A percentile compares a stretch with the other conserved stretches of the same genome.
These are phyloP conservation scores for Gymnopithys bicolor DNA, from an alignment of 2,797 vertebrate genomes.

Conservation along the genomic window DNA sequence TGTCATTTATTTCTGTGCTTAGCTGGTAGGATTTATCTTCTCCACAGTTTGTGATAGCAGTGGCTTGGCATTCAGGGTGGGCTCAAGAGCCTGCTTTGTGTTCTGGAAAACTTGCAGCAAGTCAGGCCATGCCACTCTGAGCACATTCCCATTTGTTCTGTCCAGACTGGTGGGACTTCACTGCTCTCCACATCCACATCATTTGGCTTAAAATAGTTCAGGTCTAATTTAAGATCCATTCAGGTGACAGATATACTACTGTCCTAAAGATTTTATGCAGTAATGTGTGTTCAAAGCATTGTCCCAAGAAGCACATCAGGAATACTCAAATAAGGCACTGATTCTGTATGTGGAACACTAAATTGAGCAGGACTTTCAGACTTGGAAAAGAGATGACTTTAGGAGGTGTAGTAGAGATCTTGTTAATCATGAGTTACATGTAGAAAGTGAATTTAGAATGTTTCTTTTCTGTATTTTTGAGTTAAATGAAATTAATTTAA, in stretches of 20 bases:
- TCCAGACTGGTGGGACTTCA: neutral
- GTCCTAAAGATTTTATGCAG: neutral
- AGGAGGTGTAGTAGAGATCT: neutral
- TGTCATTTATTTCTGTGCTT: neutral
- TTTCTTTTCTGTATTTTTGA: neutral
- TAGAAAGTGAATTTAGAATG: neutral
- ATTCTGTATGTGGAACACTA: neutral
- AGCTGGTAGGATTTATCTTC: slow-evolving; percentile 32
- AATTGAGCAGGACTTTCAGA: neutral
- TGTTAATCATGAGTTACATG: neutral
- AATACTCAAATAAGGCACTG: neutral
- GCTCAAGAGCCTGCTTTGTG: neutral
- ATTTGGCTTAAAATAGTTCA: neutral
- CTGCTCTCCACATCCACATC: neutral
- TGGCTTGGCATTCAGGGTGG: neutral
- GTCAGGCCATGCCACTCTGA: neutral
- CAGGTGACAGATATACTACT: neutral
- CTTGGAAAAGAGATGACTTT: neutral
- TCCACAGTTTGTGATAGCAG: neutral
- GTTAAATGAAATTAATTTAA: neutral
- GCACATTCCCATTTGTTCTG: neutral
- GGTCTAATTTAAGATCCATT: neutral
- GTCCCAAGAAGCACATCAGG: neutral
- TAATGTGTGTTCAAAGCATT: neutral
- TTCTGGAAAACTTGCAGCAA: neutral